phyloP scores from a whole-genome alignment of 2,113 vertebrate species.

The Rhombomys opimus region DNA sequence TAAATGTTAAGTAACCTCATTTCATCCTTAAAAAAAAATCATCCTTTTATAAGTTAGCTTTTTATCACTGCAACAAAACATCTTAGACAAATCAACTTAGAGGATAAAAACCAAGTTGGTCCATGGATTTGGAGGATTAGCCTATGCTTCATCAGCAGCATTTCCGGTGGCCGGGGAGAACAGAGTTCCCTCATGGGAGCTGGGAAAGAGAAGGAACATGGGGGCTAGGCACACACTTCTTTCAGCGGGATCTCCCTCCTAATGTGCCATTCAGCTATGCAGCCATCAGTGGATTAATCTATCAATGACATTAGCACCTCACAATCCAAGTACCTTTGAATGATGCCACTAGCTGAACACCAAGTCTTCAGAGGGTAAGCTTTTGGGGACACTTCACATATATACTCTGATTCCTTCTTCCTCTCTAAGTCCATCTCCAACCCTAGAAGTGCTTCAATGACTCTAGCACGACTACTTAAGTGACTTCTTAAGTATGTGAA shows the following conservation, averaged over 20 bases:
- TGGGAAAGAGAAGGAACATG: background rate
- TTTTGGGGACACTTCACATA: background rate
- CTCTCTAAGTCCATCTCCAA: background rate
- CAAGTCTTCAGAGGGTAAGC: background rate
- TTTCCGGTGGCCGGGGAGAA: too few relatives aligned
- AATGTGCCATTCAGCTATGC: background rate
- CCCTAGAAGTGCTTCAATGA: background rate
- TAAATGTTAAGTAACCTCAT: background rate
- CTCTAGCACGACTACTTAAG: background rate
- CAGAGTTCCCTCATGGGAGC: background rate
- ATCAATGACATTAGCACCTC: background rate
- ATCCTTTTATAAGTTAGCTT: background rate
- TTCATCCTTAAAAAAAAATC: background rate
- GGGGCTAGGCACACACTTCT: background rate
- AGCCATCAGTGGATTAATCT: background rate
- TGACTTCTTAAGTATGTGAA: background rate
- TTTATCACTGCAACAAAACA: background rate
- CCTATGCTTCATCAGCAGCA: background rate
- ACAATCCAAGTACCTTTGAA: background rate
- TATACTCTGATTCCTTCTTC: background rate
- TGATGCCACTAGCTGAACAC: background rate
- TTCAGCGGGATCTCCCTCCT: background rate
- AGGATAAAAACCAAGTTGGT: background rate
- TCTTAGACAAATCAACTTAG: background rate
- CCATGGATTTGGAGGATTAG: background rate